Evolutionary conservation across 2,888 invertebrate species (phyloP), one percentile per base, ranked within the genome.

Genomic region (Euspilapteryx auroguttella): DNA sequence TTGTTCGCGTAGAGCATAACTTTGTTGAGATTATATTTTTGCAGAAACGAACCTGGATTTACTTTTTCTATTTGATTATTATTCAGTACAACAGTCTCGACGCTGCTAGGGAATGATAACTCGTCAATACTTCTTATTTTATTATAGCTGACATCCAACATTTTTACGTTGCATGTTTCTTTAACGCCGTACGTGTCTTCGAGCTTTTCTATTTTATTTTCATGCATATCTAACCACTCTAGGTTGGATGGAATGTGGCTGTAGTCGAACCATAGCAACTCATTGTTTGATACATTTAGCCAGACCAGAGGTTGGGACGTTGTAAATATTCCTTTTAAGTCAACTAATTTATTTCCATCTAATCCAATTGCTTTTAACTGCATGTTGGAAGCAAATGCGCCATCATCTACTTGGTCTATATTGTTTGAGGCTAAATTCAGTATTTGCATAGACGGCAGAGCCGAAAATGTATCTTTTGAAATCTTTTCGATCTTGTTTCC

Each of bases 271-370:
- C 86, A 85, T 34, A 82, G 73, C 39, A 90, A 66, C 51, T 83
- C 83, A 62, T 90, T 90, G 58, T 86, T 83, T 27, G 88, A 88
- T 32, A 89, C 86, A 62, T 90, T 90, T 40, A 91, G 64, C 87
- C 87, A 88, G 40, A 86, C 82, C 33, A 90, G 80, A 37, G 82
- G 83, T 41, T 85, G 82, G 34, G 86, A 79, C 44, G 82, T 84
- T 36, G 83, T 84, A 63, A 89, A 88, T 50, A 87, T 83, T 30
- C 86, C 86, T 56, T 85, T 86, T 48, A 89, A 84, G 53, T 88
- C 87, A 31, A 85, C 82, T 40, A 90, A 75, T 56, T 83, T 81
- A 62, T 91, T 90, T 31, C 85, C 84, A 58, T 90, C 89, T 42
- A 90, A 69, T 37, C 87, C 79, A 39, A 91, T 82, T 27, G 86